Evolutionary conservation across 2,113 vertebrate genomes (phyloP), one percentile per base, ranked within the genome.

Genomic region (Macaca mulatta): DNA sequence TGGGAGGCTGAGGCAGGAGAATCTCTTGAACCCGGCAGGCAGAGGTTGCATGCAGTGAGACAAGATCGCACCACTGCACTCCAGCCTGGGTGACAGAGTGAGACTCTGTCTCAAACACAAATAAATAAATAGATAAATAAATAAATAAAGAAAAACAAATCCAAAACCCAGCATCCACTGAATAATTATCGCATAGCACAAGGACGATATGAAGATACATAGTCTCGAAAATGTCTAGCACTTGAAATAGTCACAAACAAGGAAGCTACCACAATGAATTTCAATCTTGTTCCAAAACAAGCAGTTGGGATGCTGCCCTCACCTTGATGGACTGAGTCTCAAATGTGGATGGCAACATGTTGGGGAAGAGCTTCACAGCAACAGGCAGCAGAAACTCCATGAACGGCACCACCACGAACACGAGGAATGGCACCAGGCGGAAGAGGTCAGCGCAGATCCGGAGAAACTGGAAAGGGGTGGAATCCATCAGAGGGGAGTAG

Each of bases 381-480:
- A 99, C 98, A 0, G 99, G 99, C 85, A 99, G 99, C 89, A 99
- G 99, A 98, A 99, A 99, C 98, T 99, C 99, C 99, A 99, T 99
- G 98, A 99, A 99, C 0, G 99, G 99, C 48, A 99, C 99, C 30
- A 99, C 99, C 98, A 99, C 98, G 89, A 99, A 99, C 83, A 99
- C 99, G 57, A 99, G 98, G 98, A 99, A 99, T 95, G 99, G 99
- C 2, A 99, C 99, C 92, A 99, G 98, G 16, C 99, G 99, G 97
- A 99, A 99, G 77, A 99, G 99, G 95, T 99, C 99, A 0, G 99
- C 99, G 27, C 99, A 99, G n/a, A 99, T 99, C 97, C 99, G 99
- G 95, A 99, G 99, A 89, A 99, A 99, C 99, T 99, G 96, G 0
- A 45, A 2, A 38, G 27, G 20, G 52, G 40, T 0, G 5, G 38